Evolutionary conservation across 2,113 vertebrate genomes (phyloP).

Genomic region (Malurus cyaneus): DNA sequence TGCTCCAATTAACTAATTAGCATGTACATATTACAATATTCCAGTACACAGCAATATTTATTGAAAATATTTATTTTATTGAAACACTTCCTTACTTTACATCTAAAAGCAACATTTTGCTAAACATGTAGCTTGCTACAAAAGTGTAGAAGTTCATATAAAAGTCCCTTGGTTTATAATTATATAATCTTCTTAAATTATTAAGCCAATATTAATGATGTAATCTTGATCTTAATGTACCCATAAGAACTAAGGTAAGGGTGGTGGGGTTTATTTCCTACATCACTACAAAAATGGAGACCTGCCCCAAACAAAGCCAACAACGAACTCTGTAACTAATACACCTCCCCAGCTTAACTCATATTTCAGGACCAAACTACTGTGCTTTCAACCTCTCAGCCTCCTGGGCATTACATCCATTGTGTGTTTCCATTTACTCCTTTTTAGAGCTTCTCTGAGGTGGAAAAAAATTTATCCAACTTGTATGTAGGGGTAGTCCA

Average conservation of each 20-base stretch:
- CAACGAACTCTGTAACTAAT: not conserved
- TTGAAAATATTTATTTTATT: not conserved
- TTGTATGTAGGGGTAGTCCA: not conserved
- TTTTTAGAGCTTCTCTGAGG: not conserved
- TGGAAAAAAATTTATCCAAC: not conserved
- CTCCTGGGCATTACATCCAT: not conserved
- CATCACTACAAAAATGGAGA: not conserved
- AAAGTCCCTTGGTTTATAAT: not conserved
- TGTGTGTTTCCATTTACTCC: not conserved
- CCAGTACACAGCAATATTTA: not conserved
- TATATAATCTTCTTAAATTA: not conserved
- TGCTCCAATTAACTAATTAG: not conserved
- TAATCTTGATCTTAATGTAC: not conserved
- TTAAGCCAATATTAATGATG: not conserved
- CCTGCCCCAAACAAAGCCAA: not conserved
- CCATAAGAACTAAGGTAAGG: not conserved
- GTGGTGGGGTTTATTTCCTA: fast-evolving
- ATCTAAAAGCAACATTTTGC: not conserved
- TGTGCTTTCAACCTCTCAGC: not conserved
- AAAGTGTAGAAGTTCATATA: not conserved
- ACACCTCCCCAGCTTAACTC: not conserved
- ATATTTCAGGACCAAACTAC: not conserved
- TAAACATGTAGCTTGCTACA: not conserved
- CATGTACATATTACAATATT: not conserved
- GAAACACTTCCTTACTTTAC: not conserved